Base-by-base conservation (phyloP, 2,888 invertebrate species). In the Laspeyria flexula region DNA sequence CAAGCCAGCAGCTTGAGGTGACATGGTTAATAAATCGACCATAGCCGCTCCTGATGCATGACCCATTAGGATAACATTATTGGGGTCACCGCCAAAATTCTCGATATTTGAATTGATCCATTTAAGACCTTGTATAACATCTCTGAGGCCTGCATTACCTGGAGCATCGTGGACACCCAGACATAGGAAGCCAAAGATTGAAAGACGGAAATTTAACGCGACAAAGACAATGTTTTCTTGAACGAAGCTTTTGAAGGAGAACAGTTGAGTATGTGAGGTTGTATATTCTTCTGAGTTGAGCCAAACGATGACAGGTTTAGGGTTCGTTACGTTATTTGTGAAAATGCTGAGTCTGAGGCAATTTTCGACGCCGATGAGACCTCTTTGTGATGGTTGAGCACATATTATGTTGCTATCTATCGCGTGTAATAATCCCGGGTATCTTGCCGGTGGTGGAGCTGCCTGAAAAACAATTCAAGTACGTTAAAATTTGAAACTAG, bases 61-160 rank as follows among this genome's bases (percentile, higher is more conserved):
- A 0, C 98, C 98, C 77, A 96, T 93, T 0, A 98, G 79, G 0
- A 97, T 95, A 1, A 98, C 93, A 64, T 95, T 95, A 33, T 94
- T 93, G 0, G 95, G 94, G 81, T 97, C 95, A 0, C 96, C 79
- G 15, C 77, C 75, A 21, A 79, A 79, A 7, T 62, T 64, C 2
- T 51, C 72, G 12, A 79, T 76, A 75, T 97, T 96, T 43, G 94
- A 91, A 63, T 94, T 93, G 0, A 96, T 92, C 96, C 96, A 96
- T 57, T 93, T 81, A 44, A 98, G 85, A 0, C 96, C 97, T 86
- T 96, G 93, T 55, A 96, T 93, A 58, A 98, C 96, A 79, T 98
- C 98, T 78, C 95, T 95, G 16, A 98, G 83, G 0, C 98, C 98
- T 61, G 96, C 95, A 79, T 98, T 98, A 0, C 98, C 98, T 0